Evolutionary conservation across 1,140 invertebrate genomes (phyloP).

Genomic region (Drosophila nebulosa): DNA sequence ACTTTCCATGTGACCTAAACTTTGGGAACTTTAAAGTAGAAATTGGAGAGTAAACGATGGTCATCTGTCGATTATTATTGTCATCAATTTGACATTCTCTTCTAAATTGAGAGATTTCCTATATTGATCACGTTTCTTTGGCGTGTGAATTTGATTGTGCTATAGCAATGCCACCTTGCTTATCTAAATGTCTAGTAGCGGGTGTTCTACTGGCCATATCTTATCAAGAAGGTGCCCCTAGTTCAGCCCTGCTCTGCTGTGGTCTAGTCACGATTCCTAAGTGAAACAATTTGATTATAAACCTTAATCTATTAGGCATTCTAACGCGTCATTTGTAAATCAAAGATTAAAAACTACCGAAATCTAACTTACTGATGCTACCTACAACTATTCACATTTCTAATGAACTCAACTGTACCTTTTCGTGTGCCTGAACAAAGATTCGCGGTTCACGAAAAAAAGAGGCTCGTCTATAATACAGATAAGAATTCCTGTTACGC

Average conservation of each 20-base stretch:
- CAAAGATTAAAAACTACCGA: not conserved
- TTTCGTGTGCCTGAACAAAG: not conserved
- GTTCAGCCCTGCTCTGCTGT: not conserved
- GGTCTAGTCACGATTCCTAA: not conserved
- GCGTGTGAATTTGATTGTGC: not conserved
- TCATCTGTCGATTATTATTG: not conserved
- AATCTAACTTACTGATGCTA: not conserved
- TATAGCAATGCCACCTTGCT: not conserved
- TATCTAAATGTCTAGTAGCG: not conserved
- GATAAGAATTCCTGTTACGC: not conserved
- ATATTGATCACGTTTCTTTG: not conserved
- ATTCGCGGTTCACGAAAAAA: not conserved
- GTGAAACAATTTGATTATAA: not conserved
- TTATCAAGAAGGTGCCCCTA: not conserved
- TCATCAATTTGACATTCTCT: not conserved
- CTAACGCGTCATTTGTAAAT: not conserved
- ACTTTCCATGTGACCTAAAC: not conserved
- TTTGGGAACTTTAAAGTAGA: not conserved
- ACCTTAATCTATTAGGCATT: not conserved
- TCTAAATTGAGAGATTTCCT: not conserved
- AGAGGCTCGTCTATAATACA: not conserved
- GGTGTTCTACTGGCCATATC: not conserved
- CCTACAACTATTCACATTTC: not conserved
- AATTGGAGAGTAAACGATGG: too few relatives aligned
- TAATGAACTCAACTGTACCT: not conserved